Percentiles rank a stretch among this genome's conserved stretches.
Conservation (phyloP, 2,888 invertebrate species). For the Stictocephala bisonia region DNA sequence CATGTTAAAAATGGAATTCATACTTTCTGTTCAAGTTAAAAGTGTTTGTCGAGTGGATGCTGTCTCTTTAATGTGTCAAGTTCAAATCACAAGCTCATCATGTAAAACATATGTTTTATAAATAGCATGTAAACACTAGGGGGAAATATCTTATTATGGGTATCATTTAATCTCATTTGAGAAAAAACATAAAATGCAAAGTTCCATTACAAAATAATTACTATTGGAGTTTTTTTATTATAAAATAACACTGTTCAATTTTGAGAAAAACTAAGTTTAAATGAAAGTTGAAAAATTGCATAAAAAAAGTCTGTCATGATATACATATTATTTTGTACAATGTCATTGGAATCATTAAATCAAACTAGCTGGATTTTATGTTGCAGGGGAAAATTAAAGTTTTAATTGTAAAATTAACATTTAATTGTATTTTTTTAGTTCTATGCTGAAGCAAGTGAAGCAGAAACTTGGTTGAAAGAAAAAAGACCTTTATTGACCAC, state of each 20-base stretch:
- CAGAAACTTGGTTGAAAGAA: slow-evolving; percentile 92
- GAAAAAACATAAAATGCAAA: too few species aligned
- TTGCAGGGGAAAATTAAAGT: too few species aligned
- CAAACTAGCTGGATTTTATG: not conserved
- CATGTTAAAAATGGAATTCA: too few species aligned
- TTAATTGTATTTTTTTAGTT: slow-evolving; percentile 70
- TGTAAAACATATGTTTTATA: too few species aligned
- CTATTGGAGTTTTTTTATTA: not conserved
- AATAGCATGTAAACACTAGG: too few species aligned
- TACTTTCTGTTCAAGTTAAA: too few species aligned
- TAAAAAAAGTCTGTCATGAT: not conserved
- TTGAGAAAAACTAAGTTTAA: not conserved
- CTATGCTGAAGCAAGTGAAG: slow-evolving; percentile 89
- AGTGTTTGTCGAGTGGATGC: too few species aligned
- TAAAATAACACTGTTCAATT: not conserved
- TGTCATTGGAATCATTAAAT: not conserved
- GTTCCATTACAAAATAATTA: too few species aligned
- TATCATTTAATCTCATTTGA: too few species aligned
- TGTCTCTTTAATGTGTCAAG: too few species aligned
- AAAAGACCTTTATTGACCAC: slow-evolving; percentile 80
- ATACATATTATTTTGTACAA: not conserved
- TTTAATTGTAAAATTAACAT: not conserved
- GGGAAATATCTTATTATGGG: too few species aligned
- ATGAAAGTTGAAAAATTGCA: not conserved
- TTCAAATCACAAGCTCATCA: too few species aligned